phyloP scores from a whole-genome alignment of 2,888 invertebrate genomes.

The Habrosyne pyritoides region DNA sequence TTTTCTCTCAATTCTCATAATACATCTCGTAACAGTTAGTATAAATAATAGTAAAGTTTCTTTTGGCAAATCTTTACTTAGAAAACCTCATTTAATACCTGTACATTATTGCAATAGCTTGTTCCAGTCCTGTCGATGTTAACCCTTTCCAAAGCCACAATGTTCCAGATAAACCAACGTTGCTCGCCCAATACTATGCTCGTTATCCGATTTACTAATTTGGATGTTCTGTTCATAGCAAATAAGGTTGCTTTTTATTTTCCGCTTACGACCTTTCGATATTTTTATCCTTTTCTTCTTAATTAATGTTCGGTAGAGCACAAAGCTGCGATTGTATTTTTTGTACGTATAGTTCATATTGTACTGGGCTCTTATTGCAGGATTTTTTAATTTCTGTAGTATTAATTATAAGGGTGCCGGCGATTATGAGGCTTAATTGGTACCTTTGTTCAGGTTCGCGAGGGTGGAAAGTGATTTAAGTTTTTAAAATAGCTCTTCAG shows the following conservation, averaged over 20 bases:
- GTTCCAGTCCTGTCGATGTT: not conserved
- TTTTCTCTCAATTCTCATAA: too few species aligned
- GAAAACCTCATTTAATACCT: not conserved
- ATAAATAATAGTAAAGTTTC: too few species aligned
- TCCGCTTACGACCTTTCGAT: constrained; percentile 46
- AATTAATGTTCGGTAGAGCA: constrained; percentile 77
- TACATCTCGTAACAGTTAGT: too few species aligned
- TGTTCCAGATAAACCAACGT: constrained; percentile 54
- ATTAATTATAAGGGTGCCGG: constrained; percentile 72
- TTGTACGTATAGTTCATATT: constrained; percentile 51
- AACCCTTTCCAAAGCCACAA: constrained; percentile 49
- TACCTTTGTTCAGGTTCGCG: constrained; percentile 62
- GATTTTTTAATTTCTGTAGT: constrained; percentile 73
- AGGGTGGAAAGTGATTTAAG: constrained; percentile 56
- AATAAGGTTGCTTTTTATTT: constrained; percentile 41
- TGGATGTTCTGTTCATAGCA: constrained; percentile 26
- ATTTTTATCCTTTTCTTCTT: constrained; percentile 61
- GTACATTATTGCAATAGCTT: not conserved
- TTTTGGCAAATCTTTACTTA: not conserved
- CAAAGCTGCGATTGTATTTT: constrained; percentile 73
- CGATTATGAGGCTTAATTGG: constrained; percentile 73
- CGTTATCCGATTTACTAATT: constrained; percentile 25
- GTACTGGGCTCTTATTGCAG: constrained; percentile 59
- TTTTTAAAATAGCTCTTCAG: constrained; percentile 51
- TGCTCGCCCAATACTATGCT: constrained; percentile 38